Conservation (phyloP, 2,113 vertebrate species). For the Tichodroma muraria region DNA sequence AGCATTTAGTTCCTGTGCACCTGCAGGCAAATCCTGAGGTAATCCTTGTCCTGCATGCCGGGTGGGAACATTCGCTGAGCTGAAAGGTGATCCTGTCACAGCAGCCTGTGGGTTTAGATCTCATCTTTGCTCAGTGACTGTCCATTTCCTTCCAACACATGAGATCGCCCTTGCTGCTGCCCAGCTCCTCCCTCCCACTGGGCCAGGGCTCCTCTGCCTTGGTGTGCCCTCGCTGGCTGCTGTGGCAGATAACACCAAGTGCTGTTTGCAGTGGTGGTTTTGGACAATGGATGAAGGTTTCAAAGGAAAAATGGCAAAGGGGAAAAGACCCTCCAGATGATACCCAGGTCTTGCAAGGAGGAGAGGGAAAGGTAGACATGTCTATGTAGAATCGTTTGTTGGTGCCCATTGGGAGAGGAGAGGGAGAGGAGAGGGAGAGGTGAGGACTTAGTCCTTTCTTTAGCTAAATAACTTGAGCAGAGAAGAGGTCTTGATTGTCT, state of each 20-base stretch:
- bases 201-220: accelerated
- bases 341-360: background rate
- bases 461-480: background rate
- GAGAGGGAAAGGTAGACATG: background rate
- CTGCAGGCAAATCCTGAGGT: background rate
- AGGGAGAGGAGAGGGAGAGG: no score
- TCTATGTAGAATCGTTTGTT: background rate
- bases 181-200: background rate
- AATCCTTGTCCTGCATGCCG: background rate
- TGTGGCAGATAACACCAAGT: background rate
- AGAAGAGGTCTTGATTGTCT: background rate
- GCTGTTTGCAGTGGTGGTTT: background rate
- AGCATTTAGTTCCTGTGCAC: background rate
- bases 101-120: background rate
- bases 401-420: background rate
- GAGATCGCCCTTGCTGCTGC: background rate
- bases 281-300: background rate
- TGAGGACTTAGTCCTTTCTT: background rate
- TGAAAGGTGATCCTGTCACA: background rate
- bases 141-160: background rate
- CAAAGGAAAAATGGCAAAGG: background rate
- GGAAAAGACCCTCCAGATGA: background rate
- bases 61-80: background rate
- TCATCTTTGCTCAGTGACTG: background rate
- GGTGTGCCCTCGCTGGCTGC: accelerated